phyloP scores from a whole-genome alignment of 2,888 invertebrate species.

The Lasioglossum oenotherae region DNA sequence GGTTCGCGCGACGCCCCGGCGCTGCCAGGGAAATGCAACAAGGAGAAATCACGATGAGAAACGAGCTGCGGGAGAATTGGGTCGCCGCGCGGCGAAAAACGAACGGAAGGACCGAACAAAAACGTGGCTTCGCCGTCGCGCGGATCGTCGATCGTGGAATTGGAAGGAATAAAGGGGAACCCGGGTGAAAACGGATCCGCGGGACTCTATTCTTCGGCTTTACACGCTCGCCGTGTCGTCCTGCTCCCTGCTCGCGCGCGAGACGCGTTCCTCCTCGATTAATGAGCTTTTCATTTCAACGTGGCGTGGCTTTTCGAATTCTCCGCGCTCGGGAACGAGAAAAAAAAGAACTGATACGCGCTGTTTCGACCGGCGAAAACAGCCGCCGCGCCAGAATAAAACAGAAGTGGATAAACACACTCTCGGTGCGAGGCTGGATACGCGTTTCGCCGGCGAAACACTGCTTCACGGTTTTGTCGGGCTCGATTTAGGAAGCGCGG shows the following conservation, averaged over 20 bases:
- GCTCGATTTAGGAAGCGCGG: not conserved
- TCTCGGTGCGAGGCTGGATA: not conserved
- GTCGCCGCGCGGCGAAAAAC: constrained; percentile 32
- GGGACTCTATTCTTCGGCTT: not conserved
- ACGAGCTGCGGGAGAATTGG: constrained; percentile 37
- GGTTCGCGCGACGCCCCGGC: not conserved
- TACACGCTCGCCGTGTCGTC: not conserved
- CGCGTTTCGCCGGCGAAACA: not conserved
- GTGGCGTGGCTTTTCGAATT: not conserved
- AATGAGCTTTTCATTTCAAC: constrained; percentile 4
- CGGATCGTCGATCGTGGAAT: constrained; percentile 27
- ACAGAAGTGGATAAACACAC: not conserved
- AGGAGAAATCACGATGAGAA: constrained; percentile 35
- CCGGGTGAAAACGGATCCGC: constrained; percentile 18
- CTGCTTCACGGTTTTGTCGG: not conserved
- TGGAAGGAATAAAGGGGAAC: constrained; percentile 26
- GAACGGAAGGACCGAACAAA: constrained; percentile 29
- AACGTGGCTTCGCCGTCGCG: constrained; percentile 15
- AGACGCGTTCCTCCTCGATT: not conserved
- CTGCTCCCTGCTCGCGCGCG: not conserved
- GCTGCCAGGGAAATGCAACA: constrained; percentile 8
- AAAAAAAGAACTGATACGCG: not conserved
- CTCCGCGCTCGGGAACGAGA: not conserved
- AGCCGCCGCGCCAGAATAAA: not conserved
- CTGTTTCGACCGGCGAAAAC: not conserved